phyloP scores from a whole-genome alignment of 2,797 vertebrate genomes.

The Gallinago solitaria region DNA sequence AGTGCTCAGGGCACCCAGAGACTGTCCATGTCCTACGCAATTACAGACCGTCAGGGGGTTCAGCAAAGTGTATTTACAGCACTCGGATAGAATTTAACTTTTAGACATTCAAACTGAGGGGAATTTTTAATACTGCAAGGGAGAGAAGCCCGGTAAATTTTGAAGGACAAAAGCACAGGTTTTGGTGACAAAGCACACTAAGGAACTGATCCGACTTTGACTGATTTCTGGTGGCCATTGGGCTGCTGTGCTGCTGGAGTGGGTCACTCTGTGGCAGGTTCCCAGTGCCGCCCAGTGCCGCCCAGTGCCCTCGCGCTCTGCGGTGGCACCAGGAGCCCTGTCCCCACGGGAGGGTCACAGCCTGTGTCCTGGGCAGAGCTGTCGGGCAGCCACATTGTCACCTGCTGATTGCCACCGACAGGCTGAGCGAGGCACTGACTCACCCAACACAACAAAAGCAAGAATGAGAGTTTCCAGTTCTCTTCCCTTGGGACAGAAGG shows the following conservation, averaged over 20 bases:
- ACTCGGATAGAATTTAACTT: background rate
- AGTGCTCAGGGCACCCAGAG: background rate
- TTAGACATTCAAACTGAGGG: fast-evolving
- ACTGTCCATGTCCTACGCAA: fast-evolving
- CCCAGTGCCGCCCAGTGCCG: background rate
- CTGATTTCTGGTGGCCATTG: fast-evolving
- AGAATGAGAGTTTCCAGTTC: background rate
- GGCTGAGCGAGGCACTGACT: conserved; percentile 24
- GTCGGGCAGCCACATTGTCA: background rate
- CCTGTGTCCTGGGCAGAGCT: background rate
- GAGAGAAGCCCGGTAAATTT: background rate
- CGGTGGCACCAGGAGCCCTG: background rate
- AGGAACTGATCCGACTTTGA: no score
- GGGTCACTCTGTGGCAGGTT: fast-evolving
- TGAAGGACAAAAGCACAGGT: fast-evolving
- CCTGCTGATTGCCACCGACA: background rate
- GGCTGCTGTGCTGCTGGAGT: fast-evolving
- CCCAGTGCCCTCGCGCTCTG: fast-evolving
- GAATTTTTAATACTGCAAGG: background rate
- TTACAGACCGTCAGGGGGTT: background rate
- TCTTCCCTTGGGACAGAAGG: background rate
- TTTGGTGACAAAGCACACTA: background rate
- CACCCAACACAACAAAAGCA: conserved; percentile 12
- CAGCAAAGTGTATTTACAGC: fast-evolving
- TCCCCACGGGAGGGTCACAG: background rate